phyloP scores from a whole-genome alignment of 2,113 vertebrate genomes.

The Chionis minor region DNA sequence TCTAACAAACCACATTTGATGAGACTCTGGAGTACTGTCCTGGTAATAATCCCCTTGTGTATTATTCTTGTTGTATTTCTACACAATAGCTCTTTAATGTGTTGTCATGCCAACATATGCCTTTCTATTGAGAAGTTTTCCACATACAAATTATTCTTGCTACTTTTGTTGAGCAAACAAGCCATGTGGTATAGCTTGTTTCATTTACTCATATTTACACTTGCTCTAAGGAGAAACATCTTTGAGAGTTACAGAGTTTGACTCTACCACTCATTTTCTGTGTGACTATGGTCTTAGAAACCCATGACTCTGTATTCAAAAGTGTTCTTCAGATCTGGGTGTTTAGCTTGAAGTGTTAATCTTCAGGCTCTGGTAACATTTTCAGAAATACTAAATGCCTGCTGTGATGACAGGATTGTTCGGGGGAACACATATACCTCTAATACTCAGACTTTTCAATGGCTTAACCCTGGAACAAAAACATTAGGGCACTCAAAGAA shows the following conservation, averaged over 20 bases:
- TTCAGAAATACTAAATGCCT: background rate
- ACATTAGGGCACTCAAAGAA: background rate
- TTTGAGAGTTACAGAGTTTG: background rate
- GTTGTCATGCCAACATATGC: background rate
- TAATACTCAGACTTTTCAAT: background rate
- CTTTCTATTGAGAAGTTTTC: background rate
- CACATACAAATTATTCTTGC: background rate
- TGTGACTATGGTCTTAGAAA: background rate
- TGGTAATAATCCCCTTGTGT: background rate
- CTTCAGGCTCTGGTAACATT: background rate
- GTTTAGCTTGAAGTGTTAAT: background rate
- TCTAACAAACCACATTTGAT: background rate
- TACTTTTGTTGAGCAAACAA: background rate
- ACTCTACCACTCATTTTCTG: background rate
- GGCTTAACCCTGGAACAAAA: background rate
- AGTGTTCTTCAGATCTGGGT: background rate
- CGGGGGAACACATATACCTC: background rate
- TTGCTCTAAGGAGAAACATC: background rate
- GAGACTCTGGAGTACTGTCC: background rate
- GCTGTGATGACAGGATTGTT: background rate
- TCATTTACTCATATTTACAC: background rate
- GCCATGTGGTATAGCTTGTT: background rate
- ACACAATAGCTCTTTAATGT: background rate
- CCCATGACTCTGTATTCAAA: background rate
- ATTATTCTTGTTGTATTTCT: background rate